These are phyloP conservation scores for Melierax canorus DNA, from an alignment of 2,113 vertebrate genomes.

Conservation along the genomic window DNA sequence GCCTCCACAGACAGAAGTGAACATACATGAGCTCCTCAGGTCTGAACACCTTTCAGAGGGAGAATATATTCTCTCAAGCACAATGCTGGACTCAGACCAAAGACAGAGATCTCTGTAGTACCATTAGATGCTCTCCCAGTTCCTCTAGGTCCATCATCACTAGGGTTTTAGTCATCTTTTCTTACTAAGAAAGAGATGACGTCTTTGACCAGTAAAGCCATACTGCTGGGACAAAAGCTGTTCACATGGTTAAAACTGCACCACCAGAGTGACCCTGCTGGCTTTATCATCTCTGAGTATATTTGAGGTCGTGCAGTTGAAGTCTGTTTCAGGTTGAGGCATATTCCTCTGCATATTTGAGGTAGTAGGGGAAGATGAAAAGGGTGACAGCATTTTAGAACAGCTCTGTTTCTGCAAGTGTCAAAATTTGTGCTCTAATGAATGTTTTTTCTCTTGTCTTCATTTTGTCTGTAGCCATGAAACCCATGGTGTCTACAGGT, in stretches of 20 bases:
- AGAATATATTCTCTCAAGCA: not conserved
- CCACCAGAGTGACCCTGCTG: not conserved
- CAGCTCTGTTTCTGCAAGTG: not conserved
- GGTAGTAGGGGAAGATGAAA: not conserved
- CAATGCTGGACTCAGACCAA: not conserved
- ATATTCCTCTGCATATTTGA: not conserved
- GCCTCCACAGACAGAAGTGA: not conserved
- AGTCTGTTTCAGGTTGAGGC: not conserved
- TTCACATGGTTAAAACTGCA: not conserved
- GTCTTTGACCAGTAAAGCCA: not conserved
- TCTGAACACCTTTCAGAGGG: not conserved
- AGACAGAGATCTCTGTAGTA: not conserved
- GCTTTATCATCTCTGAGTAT: not conserved
- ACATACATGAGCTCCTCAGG: not conserved
- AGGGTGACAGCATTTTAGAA: not conserved
- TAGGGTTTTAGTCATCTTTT: not conserved
- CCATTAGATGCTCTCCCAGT: not conserved
- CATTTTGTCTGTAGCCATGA: not conserved
- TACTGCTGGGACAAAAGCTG: not conserved
- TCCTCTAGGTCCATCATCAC: not conserved
- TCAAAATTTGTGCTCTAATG: not conserved
- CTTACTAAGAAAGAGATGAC: not conserved
- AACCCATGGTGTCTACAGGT: not conserved
- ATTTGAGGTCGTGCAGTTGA: not conserved
- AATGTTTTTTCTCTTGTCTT: not conserved